Base-by-base conservation (phyloP, 2,888 invertebrate genomes). In the Nysson spinosus region DNA sequence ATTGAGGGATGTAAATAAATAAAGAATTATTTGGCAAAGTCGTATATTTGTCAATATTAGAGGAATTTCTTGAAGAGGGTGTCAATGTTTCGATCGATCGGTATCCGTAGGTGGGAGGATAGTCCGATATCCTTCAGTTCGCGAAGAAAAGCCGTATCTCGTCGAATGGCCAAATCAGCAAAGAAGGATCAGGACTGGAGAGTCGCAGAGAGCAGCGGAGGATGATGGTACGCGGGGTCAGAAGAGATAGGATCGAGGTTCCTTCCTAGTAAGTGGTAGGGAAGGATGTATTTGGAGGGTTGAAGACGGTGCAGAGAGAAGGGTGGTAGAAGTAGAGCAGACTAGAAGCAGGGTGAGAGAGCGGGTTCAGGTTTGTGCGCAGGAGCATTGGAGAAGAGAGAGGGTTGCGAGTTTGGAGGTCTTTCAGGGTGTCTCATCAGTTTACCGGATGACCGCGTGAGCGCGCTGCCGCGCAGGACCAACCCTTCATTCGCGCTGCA, bases 391-490 rank as follows among this genome's bases (percentile, higher is more conserved):
- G 43, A 61, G 58, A 20, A 14, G 47, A 19, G 49, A 58, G 50
- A 65, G 54, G 62, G 69, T 47, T 57, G 63, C 24, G 43, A 57
- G 61, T 69, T 60, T 52, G 73, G 64, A 54, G 73, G 50, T 69
- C 57, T 49, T 63, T 76, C 69, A 73, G 78, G 72, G 77, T 76
- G 71, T 74, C 69, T 66, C 69, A 69, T 74, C 79, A 79, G 80
- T 83, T 83, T 78, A 50, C 68, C 70, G 71, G 72, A 75, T 66
- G 65, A 77, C 82, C 84, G 74, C 75, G 68, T 65, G 82, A 78
- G 77, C 49, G 81, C 81, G 83, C 80, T 80, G 79, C 72, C 78
- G 84, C 82, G 83, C 82, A 84, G 78, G 81, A 80, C 80, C 79
- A 76, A 78, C 73, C 79, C 70, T 77, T 78, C 80, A 81, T 80